Evolutionary conservation across 2,888 invertebrate species (phyloP).

Genomic region (Choristoneura rosaceana): DNA sequence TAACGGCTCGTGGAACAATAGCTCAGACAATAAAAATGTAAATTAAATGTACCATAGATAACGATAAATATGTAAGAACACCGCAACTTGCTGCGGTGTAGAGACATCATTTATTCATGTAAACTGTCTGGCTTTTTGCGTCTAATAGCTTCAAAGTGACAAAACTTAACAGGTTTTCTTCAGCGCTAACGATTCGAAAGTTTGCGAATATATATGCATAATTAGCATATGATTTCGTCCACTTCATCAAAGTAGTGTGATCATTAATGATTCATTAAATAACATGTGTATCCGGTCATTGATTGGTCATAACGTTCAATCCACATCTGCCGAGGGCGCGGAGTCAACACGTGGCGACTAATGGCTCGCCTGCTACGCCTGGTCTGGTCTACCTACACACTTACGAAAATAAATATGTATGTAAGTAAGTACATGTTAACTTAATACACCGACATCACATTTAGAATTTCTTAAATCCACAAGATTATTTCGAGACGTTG

Average conservation of each 20-base stretch:
- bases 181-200: conserved; percentile 18
- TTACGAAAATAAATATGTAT: conserved; percentile 48
- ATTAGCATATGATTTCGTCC: conserved; percentile 8
- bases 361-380: conserved; percentile 63
- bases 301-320: conserved; percentile 58
- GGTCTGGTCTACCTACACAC: conserved; percentile 50
- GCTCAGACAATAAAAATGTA: conserved; percentile 61
- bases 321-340: conserved; percentile 64
- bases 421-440: conserved; percentile 8
- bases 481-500: conserved; percentile 25
- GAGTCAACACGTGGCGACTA: conserved; percentile 70
- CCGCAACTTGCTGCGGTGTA: conserved; percentile 22
- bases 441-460: conserved; percentile 12
- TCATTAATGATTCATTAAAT: conserved; percentile 57
- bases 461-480: conserved; percentile 26
- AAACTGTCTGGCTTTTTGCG: conserved; percentile 8
- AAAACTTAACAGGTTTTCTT: conserved; percentile 17
- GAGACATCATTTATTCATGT: conserved; percentile 27
- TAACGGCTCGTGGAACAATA: conserved; percentile 67
- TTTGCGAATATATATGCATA: conserved; percentile 13
- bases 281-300: conserved; percentile 57
- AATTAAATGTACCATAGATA: conserved; percentile 58
- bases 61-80: conserved; percentile 31
- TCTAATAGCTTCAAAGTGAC: conserved; percentile 15
- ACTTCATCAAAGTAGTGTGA: conserved; percentile 42